phyloP scores from a whole-genome alignment of 2,888 invertebrate species.

The Callimorpha dominula region DNA sequence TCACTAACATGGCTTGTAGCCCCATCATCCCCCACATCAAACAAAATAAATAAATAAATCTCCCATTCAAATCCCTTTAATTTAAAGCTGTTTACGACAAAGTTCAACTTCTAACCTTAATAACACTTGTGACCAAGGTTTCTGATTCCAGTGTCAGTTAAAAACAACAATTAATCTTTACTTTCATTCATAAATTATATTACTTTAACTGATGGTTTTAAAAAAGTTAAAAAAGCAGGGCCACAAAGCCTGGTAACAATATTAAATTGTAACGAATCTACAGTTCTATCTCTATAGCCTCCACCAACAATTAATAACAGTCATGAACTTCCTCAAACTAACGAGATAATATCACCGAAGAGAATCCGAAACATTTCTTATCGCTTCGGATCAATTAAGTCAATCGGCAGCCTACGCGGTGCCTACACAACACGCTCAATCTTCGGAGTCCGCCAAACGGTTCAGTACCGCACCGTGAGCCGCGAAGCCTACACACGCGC shows the following conservation, averaged over 20 bases:
- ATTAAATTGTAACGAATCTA: background rate
- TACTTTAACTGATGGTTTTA: too few relatives aligned
- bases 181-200: background rate
- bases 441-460: slow-evolving; percentile 48
- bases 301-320: slow-evolving; percentile 33
- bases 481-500: slow-evolving; percentile 76
- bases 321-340: slow-evolving; percentile 34
- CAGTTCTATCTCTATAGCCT: slow-evolving; percentile 23
- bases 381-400: slow-evolving; percentile 75
- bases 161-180: background rate
- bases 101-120: background rate
- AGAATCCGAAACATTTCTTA: slow-evolving; percentile 62
- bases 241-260: slow-evolving; percentile 16
- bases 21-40: background rate
- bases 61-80: background rate
- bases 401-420: slow-evolving; percentile 72
- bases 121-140: too few relatives aligned
- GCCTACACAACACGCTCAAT: slow-evolving; percentile 57
- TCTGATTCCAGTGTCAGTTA: background rate
- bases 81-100: background rate
- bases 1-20: background rate
- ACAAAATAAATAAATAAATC: background rate
- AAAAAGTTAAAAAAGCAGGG: background rate
- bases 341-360: slow-evolving; percentile 37
- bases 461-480: slow-evolving; percentile 78